phyloP scores from a whole-genome alignment of 2,888 invertebrate genomes.

The Exocentrus adspersus region DNA sequence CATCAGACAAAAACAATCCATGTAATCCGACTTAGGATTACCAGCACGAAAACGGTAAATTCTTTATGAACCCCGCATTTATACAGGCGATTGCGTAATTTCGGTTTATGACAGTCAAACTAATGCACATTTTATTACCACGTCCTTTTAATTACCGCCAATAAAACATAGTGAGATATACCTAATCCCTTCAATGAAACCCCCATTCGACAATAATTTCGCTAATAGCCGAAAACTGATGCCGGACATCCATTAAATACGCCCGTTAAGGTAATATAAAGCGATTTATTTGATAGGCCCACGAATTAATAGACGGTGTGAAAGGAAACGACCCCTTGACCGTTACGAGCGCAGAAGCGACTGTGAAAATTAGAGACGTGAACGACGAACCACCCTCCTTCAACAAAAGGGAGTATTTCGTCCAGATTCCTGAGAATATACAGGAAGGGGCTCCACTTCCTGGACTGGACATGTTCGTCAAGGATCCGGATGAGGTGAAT shows the following conservation, averaged over 20 bases:
- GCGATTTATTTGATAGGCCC: conserved; percentile 67
- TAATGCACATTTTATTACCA: background rate
- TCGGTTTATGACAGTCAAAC: no score
- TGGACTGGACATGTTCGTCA: conserved; percentile 84
- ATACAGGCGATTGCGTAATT: no score
- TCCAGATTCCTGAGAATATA: conserved; percentile 84
- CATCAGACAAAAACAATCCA: no score
- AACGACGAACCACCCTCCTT: conserved; percentile 90
- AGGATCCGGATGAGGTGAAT: conserved; percentile 88
- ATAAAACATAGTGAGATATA: background rate
- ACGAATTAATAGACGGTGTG: conserved; percentile 79
- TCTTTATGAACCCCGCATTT: no score
- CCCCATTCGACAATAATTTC: conserved; percentile 6
- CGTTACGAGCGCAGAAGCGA: conserved; percentile 76
- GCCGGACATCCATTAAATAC: conserved; percentile 8
- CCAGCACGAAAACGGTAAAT: no score
- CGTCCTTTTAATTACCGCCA: background rate
- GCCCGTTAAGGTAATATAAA: conserved; percentile 17
- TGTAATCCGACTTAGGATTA: no score
- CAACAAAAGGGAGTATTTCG: conserved; percentile 82
- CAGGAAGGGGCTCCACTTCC: conserved; percentile 84
- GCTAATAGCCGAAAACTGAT: conserved; percentile 23
- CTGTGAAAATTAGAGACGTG: conserved; percentile 86
- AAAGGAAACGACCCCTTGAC: conserved; percentile 76
- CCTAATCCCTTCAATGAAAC: background rate